A percentile compares a stretch with the other conserved stretches of the same genome.
Conservation (phyloP, 2,113 vertebrate genomes). For the Petroica traversi region DNA sequence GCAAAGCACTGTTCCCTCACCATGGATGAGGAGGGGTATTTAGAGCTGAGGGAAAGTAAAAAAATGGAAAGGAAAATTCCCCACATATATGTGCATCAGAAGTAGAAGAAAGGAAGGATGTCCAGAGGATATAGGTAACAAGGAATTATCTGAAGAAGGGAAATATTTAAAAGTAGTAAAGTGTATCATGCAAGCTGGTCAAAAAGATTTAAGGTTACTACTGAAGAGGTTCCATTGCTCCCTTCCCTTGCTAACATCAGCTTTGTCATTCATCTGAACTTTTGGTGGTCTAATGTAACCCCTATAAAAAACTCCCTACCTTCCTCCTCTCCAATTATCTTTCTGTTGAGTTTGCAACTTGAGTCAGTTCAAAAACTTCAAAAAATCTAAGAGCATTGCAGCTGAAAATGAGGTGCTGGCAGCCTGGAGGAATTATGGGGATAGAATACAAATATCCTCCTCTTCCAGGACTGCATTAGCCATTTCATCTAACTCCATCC, state of each 20-base stretch:
- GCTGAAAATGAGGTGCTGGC: not conserved
- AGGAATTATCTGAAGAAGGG: not conserved
- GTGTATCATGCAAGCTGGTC: not conserved
- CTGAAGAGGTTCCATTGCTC: not conserved
- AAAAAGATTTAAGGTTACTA: not conserved
- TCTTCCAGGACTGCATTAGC: not conserved
- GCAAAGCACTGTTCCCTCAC: not conserved
- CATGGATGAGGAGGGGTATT: not conserved
- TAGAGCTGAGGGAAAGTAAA: not conserved
- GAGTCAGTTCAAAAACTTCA: not conserved
- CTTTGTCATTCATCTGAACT: not conserved
- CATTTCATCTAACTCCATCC: not conserved
- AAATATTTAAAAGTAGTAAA: not conserved
- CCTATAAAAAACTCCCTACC: not conserved
- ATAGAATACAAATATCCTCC: not conserved
- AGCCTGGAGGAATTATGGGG: not conserved
- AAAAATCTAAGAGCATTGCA: not conserved
- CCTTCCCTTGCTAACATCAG: not conserved
- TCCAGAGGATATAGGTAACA: not conserved
- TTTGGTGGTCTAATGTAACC: not conserved
- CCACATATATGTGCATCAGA: not conserved
- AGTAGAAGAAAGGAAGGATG: not conserved
- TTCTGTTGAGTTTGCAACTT: not conserved
- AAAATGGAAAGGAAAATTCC: not conserved
- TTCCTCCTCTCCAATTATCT: not conserved